Percentiles rank a stretch among this genome's conserved stretches.
phyloP scores from a whole-genome alignment of 2,888 invertebrate genomes.

The Microplitis manilae region DNA sequence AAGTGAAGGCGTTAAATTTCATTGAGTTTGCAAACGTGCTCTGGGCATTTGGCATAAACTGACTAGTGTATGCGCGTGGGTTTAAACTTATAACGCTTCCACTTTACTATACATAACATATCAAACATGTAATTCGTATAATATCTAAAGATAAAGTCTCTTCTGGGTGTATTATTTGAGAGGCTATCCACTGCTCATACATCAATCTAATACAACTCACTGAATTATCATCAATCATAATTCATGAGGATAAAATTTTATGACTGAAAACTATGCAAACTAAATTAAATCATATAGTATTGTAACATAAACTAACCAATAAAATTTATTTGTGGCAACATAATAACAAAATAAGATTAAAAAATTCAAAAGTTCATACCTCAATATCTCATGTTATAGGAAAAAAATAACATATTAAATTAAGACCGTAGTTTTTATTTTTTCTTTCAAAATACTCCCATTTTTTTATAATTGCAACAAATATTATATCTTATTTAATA shows the following conservation, averaged over 20 bases:
- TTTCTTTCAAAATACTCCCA: too few species aligned
- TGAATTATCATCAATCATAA: constrained; percentile 41
- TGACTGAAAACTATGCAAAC: background rate
- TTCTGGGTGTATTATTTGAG: constrained; percentile 36
- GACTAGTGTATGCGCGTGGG: constrained; percentile 40
- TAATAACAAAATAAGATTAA: background rate
- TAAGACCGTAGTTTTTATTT: too few species aligned
- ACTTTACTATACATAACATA: constrained; percentile 39
- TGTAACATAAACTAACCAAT: background rate
- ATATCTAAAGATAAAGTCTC: constrained; percentile 36
- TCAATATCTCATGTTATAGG: background rate
- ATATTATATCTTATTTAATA: too few species aligned
- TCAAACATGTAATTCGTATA: constrained; percentile 43
- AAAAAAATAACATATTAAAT: too few species aligned
- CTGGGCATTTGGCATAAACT: background rate
- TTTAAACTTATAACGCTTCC: constrained; percentile 42
- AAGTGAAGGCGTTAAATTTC: constrained; percentile 51
- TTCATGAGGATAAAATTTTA: constrained; percentile 24
- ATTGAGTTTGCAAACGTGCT: constrained; percentile 40
- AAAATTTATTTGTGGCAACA: constrained; percentile 34
- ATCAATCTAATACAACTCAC: constrained; percentile 21
- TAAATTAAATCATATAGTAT: background rate
- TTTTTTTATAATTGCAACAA: too few species aligned
- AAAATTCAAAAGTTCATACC: background rate
- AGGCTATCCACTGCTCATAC: constrained; percentile 21